Percentiles rank a stretch among this genome's conserved stretches.
These are phyloP conservation scores for Euwallacea fornicatus DNA, from an alignment of 1,140 invertebrate genomes.

Conservation along the genomic window DNA sequence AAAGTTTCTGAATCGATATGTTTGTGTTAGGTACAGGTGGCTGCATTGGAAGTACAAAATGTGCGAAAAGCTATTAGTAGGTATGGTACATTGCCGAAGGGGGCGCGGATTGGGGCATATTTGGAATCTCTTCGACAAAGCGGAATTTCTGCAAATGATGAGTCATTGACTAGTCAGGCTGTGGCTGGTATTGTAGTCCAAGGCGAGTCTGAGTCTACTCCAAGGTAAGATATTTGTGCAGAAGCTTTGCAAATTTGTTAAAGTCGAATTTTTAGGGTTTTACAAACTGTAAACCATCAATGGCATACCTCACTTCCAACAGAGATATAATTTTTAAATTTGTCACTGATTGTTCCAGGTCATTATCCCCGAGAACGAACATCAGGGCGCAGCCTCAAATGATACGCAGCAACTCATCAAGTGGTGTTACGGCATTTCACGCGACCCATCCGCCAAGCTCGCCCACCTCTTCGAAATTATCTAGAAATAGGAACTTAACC, in stretches of 20 bases:
- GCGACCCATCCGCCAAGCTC: conserved; percentile 64
- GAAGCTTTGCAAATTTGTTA: background rate
- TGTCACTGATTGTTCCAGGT: conserved; percentile 30
- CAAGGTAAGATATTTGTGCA: conserved; percentile 10
- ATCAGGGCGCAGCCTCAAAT: conserved; percentile 72
- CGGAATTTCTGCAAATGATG: conserved; percentile 63
- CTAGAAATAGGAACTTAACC: conserved; percentile 56
- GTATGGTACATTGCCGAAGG: conserved; percentile 96
- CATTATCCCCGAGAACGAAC: conserved; percentile 62
- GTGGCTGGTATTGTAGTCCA: conserved; percentile 44
- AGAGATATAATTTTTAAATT: conserved; percentile 12
- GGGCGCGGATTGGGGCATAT: conserved; percentile 92
- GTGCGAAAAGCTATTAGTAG: conserved; percentile 93
- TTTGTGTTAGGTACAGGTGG: conserved; percentile 68
- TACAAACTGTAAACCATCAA: too few relatives aligned
- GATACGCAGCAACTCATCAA: conserved; percentile 82
- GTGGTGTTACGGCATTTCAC: conserved; percentile 68
- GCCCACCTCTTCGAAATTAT: conserved; percentile 58
- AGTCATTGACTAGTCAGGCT: conserved; percentile 44
- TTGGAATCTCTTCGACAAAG: conserved; percentile 86
- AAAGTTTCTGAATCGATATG: background rate
- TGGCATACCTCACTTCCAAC: too few relatives aligned
- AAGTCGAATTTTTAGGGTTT: background rate
- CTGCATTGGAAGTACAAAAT: conserved; percentile 93
- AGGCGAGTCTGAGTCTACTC: conserved; percentile 44